A percentile compares a stretch with the other conserved stretches of the same genome.
phyloP scores from a whole-genome alignment of 2,113 vertebrate species.

The Percina caprodes region DNA sequence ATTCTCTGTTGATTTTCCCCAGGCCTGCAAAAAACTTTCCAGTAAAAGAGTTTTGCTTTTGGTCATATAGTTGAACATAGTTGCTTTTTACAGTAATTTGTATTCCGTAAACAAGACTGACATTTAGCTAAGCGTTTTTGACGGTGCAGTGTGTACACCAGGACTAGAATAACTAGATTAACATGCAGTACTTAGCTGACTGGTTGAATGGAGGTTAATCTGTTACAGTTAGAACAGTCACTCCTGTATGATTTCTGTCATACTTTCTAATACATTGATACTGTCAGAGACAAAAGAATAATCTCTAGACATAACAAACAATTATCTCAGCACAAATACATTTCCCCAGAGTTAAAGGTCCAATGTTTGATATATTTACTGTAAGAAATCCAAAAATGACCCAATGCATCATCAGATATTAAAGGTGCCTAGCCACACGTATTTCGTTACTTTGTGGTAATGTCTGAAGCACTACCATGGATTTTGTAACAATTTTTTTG shows the following conservation, averaged over 20 bases:
- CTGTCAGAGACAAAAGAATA: background rate
- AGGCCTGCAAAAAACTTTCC: background rate
- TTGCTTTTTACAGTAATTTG: background rate
- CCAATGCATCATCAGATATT: too few species aligned
- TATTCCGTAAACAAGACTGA: background rate
- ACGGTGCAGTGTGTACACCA: conserved; percentile 37
- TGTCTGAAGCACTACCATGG: too few species aligned
- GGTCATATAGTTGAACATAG: background rate
- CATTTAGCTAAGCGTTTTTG: conserved; percentile 15
- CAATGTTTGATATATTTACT: too few species aligned
- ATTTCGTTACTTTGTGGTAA: too few species aligned
- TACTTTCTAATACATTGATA: conserved; percentile 12
- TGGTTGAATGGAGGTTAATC: conserved; percentile 69
- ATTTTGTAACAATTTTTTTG: too few species aligned
- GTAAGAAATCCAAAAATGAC: too few species aligned
- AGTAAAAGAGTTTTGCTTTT: background rate
- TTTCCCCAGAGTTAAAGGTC: too few species aligned
- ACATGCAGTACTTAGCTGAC: conserved; percentile 42
- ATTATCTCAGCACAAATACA: background rate
- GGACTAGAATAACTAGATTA: conserved; percentile 81
- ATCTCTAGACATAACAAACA: conserved; percentile 2
- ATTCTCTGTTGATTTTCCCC: conserved; percentile 5
- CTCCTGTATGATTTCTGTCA: conserved; percentile 20
- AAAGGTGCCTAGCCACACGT: too few species aligned
- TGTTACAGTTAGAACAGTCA: conserved; percentile 43